Evolutionary conservation across 2,797 vertebrate species (phyloP), one percentile per base, ranked within the genome.

Genomic region (Anguilla megastoma): DNA sequence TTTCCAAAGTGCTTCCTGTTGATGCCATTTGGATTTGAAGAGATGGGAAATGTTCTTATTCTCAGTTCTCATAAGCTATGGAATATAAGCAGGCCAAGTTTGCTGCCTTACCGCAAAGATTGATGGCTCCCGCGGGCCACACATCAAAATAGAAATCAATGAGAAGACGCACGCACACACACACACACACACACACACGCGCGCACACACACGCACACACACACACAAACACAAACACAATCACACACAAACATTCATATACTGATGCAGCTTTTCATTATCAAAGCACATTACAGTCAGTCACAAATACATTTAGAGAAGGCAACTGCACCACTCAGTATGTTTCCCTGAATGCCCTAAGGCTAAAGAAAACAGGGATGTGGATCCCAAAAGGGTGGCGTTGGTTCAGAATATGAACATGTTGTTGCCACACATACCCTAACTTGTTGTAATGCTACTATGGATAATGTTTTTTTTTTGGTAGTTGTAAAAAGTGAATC

Each of bases 71-170:
- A 63, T 85, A 45, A 85, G 33, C 54, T n/a, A 9, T 6, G 45
- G 45, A 58, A 41, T 45, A 85, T 85, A 85, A 63, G 30, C 30
- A 85, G 16, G 30, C 74, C 3, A 8, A 30, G 5, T 54, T 33
- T 12, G 0, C 84, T 30, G n/a, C 54, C 84, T 58, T 21, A 84
- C 58, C 0, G 6, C 1, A 21, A 63, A 85, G 56, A 85, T 66
- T 63, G 58, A 85, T 85, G 84, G 33, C 56, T 12, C 58, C 8
- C 21, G 2, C 0, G 66, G 33, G 16, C 56, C 58, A 63, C 7
- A 33, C 21, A 14, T 85, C 84, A 85, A 66, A 58, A 85, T 66
- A 85, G 33, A 63, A 63, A 85, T 85, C 84, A 85, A 85, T 85
- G 16, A 24, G 30, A 66, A 18, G 58, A 24, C 33, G n/a, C n/a